These are phyloP conservation scores for Scaptodrosophila lebanonensis DNA, from an alignment of 1,140 invertebrate genomes.

Conservation along the genomic window DNA sequence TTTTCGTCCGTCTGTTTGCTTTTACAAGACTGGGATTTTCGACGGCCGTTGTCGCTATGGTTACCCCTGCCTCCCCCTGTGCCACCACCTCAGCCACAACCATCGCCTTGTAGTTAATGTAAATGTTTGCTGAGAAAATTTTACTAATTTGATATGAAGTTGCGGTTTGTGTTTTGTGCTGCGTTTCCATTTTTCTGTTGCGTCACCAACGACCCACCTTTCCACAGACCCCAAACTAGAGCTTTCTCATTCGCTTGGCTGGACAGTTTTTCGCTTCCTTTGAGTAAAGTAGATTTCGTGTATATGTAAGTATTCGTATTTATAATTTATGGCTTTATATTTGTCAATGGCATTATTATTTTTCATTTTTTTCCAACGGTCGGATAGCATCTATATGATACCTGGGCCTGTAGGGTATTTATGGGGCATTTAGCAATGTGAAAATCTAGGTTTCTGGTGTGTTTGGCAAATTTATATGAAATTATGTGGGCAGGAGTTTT, in stretches of 20 bases:
- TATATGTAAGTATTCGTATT: constrained; percentile 73
- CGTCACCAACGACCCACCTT: neutral
- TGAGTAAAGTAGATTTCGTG: constrained; percentile 64
- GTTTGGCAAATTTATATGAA: constrained; percentile 44
- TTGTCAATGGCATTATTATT: constrained; percentile 74
- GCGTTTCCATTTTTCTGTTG: constrained; percentile 55
- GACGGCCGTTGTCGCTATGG: too few species aligned
- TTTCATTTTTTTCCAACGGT: constrained; percentile 55
- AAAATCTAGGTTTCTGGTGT: constrained; percentile 58
- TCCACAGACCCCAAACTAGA: too few species aligned
- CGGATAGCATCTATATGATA: neutral
- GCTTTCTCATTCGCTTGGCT: neutral
- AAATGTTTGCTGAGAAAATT: constrained; percentile 75
- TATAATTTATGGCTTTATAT: constrained; percentile 75
- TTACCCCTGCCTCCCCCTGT: neutral
- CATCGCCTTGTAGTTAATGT: constrained; percentile 65
- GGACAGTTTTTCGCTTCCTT: constrained; percentile 40
- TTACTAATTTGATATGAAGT: constrained; percentile 75
- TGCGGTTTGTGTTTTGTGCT: constrained; percentile 65
- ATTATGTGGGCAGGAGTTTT: neutral
- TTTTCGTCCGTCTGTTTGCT: neutral
- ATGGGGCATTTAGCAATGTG: constrained; percentile 55
- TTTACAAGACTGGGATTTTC: neutral
- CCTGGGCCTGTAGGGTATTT: constrained; percentile 47
- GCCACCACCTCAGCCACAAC: too few species aligned